Evolutionary conservation across 2,888 invertebrate species (phyloP).

Genomic region (Cephus runcator): DNA sequence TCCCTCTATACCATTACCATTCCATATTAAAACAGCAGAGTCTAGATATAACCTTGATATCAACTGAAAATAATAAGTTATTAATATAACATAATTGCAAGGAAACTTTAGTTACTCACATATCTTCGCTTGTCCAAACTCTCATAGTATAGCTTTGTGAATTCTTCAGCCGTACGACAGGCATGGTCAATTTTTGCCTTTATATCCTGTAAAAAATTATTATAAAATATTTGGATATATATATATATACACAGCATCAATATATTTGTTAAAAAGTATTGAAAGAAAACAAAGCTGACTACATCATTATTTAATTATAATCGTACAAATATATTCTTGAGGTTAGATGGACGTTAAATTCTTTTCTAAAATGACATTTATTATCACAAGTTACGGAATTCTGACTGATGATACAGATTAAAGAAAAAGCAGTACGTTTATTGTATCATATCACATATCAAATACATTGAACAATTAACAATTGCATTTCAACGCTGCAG

Average conservation of each 20-base stretch:
- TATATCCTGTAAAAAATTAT: conserved; percentile 66
- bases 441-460: too few species aligned
- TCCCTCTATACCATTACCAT: conserved; percentile 87
- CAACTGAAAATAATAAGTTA: conserved; percentile 66
- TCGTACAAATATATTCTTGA: neutral
- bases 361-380: neutral
- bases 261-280: neutral
- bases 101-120: conserved; percentile 65
- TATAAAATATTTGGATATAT: neutral
- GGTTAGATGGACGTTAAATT: neutral
- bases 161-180: conserved; percentile 87
- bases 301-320: neutral
- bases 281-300: neutral
- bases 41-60: conserved; percentile 86
- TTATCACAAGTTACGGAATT: neutral
- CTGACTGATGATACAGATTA: neutral
- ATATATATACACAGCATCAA: neutral
- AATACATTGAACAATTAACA: neutral
- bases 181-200: conserved; percentile 81
- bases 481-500: too few species aligned
- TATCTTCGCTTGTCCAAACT: conserved; percentile 88
- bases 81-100: conserved; percentile 9
- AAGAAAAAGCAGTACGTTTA: neutral
- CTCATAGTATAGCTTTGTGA: conserved; percentile 90
- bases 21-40: conserved; percentile 88